A percentile compares a stretch with the other conserved stretches of the same genome.
Conservation (phyloP, 2,888 invertebrate genomes). For the Noctua comes region DNA sequence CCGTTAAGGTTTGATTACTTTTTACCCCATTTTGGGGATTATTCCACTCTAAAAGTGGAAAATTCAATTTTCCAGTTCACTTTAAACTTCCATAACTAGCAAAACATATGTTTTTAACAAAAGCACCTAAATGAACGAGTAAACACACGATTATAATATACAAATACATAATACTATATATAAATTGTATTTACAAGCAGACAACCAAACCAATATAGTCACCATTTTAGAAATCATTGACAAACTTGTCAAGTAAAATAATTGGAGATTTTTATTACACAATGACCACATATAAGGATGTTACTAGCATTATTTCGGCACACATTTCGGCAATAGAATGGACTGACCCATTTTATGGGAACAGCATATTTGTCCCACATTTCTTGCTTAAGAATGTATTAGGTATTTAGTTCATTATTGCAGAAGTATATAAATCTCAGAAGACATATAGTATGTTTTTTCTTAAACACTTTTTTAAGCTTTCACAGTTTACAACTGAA, state of each 20-base stretch:
- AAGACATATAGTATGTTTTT: too few species aligned
- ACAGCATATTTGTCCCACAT: too few species aligned
- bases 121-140: conserved; percentile 41
- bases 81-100: conserved; percentile 9
- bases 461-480: too few species aligned
- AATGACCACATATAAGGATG: too few species aligned
- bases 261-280: not conserved
- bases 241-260: not conserved
- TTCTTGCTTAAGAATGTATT: too few species aligned
- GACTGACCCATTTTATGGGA: too few species aligned
- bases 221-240: conserved; percentile 10
- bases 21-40: conserved; percentile 2
- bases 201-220: not conserved
- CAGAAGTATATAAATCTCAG: too few species aligned
- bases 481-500: too few species aligned
- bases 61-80: not conserved
- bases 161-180: conserved; percentile 25
- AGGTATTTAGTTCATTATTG: too few species aligned
- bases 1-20: not conserved
- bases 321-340: too few species aligned
- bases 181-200: conserved; percentile 31
- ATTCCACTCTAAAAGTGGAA: not conserved
- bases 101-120: conserved; percentile 25
- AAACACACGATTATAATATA: conserved; percentile 13
- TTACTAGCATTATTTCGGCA: too few species aligned